These are phyloP conservation scores for Gryllus bimaculatus DNA, from an alignment of 1,140 invertebrate genomes.

Conservation along the genomic window DNA sequence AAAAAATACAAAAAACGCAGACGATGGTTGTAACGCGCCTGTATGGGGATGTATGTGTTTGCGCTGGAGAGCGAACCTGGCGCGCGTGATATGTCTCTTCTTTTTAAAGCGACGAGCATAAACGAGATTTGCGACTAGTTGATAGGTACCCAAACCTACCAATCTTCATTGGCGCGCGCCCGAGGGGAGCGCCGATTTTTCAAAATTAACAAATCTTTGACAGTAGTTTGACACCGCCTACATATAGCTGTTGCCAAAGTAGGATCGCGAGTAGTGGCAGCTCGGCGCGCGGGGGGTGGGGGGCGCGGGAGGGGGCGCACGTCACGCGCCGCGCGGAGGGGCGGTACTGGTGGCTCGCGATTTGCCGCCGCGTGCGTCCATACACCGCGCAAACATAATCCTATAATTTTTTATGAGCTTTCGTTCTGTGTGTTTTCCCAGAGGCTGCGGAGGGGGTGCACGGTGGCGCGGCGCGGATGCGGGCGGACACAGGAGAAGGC, in stretches of 20 bases:
- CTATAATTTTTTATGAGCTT: conserved; percentile 11
- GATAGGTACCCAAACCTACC: conserved; percentile 12
- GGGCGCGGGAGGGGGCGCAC: not conserved
- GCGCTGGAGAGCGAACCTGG: not conserved
- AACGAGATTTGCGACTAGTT: conserved; percentile 7
- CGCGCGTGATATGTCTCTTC: not conserved
- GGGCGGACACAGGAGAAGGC: no score
- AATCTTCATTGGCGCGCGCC: conserved; percentile 14
- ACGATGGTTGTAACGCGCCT: not conserved
- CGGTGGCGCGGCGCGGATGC: no score
- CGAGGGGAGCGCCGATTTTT: conserved; percentile 14
- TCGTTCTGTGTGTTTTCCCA: conserved; percentile 10
- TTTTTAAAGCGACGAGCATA: conserved; percentile 4
- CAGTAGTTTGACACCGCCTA: conserved; percentile 14
- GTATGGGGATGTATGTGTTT: conserved; percentile 4
- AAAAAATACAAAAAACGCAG: conserved; percentile 1
- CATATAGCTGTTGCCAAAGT: not conserved
- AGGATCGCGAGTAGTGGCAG: not conserved
- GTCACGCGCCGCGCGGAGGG: not conserved
- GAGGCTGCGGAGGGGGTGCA: not conserved
- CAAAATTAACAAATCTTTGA: conserved; percentile 18
- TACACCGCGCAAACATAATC: conserved; percentile 11
- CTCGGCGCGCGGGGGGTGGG: no score
- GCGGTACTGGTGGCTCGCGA: not conserved
- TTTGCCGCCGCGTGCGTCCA: not conserved